A percentile compares a stretch with the other conserved stretches of the same genome.
Evolutionary conservation across 2,888 invertebrate species (phyloP).

Genomic region (Noctua janthina): DNA sequence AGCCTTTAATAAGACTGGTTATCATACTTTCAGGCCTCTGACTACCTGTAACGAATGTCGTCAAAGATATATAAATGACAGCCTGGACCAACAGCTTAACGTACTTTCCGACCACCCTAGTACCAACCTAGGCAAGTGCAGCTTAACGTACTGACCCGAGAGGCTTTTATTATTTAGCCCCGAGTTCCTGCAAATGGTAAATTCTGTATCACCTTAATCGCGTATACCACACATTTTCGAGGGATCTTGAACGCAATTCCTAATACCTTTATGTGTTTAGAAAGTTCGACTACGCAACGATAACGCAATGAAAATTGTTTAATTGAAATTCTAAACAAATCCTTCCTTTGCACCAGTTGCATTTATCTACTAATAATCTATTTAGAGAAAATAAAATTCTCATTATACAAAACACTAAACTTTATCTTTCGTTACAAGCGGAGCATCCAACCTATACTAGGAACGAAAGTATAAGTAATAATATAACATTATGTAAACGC

Average conservation of each 20-base stretch:
- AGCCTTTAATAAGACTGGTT: no score
- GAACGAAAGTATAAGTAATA: neutral
- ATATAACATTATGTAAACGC: constrained; percentile 19
- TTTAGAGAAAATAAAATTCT: neutral
- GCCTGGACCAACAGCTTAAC: no score
- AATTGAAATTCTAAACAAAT: neutral
- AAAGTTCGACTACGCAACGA: neutral
- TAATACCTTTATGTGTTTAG: neutral
- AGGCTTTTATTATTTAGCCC: no score
- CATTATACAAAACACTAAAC: neutral
- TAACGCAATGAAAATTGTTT: neutral
- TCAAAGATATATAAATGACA: no score
- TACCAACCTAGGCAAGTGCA: no score
- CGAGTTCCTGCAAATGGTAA: neutral
- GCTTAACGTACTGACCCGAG: no score
- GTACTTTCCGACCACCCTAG: no score
- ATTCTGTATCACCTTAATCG: neutral
- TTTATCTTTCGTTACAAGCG: neutral
- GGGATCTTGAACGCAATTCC: neutral
- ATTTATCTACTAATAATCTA: neutral
- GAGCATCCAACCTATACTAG: neutral
- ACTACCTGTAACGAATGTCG: no score
- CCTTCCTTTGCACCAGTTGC: neutral
- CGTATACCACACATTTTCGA: no score
- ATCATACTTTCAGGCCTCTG: no score